phyloP scores from a whole-genome alignment of 2,113 vertebrate genomes.

The Phaethon lepturus region DNA sequence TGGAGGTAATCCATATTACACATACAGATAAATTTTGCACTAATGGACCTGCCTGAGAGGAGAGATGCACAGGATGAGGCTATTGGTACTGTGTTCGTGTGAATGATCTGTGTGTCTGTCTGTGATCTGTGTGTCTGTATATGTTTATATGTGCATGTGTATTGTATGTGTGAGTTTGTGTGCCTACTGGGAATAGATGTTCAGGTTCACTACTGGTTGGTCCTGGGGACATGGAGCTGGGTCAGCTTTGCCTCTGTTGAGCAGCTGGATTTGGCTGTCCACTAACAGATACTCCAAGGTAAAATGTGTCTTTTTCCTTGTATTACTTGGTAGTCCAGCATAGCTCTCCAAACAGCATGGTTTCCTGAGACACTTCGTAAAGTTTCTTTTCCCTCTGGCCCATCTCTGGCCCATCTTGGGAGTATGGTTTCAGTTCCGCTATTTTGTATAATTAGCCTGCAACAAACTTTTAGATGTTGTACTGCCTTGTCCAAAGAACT shows the following conservation, averaged over 20 bases:
- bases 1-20: accelerated
- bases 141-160: neutral
- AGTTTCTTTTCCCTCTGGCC: neutral
- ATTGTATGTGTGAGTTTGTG: neutral
- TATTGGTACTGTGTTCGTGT: neutral
- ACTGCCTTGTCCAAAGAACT: neutral
- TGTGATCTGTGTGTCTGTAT: neutral
- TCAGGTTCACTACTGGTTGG: neutral
- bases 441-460: neutral
- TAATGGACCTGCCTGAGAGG: neutral
- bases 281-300: neutral
- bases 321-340: neutral
- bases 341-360: accelerated
- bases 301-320: neutral
- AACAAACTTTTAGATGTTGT: neutral
- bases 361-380: neutral
- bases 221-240: neutral
- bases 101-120: neutral
- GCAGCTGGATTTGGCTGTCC: neutral
- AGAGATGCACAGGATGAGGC: neutral
- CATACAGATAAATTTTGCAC: accelerated
- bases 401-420: neutral
- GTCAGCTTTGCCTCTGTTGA: neutral
- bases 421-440: neutral
- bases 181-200: neutral